Base-by-base conservation (phyloP, 2,113 vertebrate species). In the Myanophis thanlyinensis region DNA sequence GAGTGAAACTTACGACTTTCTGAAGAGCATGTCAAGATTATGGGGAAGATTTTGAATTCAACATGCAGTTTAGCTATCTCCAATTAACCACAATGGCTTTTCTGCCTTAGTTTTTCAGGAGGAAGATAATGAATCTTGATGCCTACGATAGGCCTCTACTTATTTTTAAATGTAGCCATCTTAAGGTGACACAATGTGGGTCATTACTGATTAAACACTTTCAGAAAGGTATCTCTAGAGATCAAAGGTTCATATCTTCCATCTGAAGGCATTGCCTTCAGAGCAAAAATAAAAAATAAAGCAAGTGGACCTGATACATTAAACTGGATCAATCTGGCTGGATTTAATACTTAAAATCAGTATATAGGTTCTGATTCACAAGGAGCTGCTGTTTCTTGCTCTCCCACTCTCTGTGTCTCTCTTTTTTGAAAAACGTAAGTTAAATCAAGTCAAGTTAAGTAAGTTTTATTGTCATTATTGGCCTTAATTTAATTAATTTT, bases 91-190 rank as follows among this genome's bases (percentile, higher is more conserved):
- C 52, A 47, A 7, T 48, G 13, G 52, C 85, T 67, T 49, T 49
- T 53, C 90, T 53, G 20, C 30, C 95, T 96, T 97, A 97, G 95
- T 95, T 97, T 95, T 92, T 96, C 91, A 93, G 94, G 96, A 95
- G 94, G 94, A 93, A 88, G 94, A 97, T 94, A 95, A 96, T 96
- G 96, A 95, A 95, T 96, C 96, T 95, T 94, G 93, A 94, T 96
- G 93, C 94, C 94, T 94, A 93, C 90, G 94, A 94, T 90, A 94
- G 44, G 94, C 92, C 92, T 89, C 90, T 95, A 94, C 97, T 94
- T 96, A 97, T 94, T 96, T 94, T 95, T 95, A 97, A 96, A 96
- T 91, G 91, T 92, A 96, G 96, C 94, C 94, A 94, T 96, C 93
- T 95, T 93, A 48, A 94, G 93, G 59, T 93, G 90, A 96, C 95